Conservation (phyloP, 2,888 invertebrate species). For the Pandemis heparana region DNA sequence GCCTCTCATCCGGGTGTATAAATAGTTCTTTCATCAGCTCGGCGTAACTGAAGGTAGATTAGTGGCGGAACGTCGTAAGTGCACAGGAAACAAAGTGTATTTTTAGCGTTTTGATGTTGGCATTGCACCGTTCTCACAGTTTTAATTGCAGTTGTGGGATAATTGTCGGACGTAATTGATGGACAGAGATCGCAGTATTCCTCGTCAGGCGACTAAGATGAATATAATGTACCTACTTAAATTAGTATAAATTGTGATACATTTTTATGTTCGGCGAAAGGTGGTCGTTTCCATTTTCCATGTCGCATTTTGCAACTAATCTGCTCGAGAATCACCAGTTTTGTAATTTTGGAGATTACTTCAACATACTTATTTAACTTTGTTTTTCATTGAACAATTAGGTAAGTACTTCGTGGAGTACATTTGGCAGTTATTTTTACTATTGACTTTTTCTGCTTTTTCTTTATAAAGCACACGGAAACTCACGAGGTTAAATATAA, state of each 20-base stretch:
- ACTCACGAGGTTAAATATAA: too few species aligned
- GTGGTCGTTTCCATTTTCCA: too few species aligned
- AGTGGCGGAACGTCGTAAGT: constrained; percentile 9
- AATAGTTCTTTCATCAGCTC: constrained; percentile 35
- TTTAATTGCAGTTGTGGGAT: constrained; percentile 13
- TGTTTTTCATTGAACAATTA: too few species aligned
- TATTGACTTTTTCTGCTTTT: too few species aligned
- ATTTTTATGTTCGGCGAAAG: too few species aligned
- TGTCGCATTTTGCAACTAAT: too few species aligned
- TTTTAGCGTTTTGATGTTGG: background rate
- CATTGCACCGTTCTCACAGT: constrained; percentile 15
- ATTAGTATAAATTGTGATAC: background rate
- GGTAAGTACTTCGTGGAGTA: too few species aligned
- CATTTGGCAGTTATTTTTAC: too few species aligned
- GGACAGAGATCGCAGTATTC: background rate
- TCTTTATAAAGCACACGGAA: too few species aligned
- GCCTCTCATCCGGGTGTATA: constrained; percentile 35
- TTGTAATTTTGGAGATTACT: too few species aligned
- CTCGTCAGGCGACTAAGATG: background rate
- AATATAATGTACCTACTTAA: constrained; percentile 13
- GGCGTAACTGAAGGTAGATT: background rate
- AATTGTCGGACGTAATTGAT: constrained; percentile 34
- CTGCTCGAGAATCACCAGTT: too few species aligned
- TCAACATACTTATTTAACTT: too few species aligned
- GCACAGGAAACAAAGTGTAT: constrained; percentile 6